Conservation (phyloP, 23 tunicate species). For the Aplidium turbinatum region DNA sequence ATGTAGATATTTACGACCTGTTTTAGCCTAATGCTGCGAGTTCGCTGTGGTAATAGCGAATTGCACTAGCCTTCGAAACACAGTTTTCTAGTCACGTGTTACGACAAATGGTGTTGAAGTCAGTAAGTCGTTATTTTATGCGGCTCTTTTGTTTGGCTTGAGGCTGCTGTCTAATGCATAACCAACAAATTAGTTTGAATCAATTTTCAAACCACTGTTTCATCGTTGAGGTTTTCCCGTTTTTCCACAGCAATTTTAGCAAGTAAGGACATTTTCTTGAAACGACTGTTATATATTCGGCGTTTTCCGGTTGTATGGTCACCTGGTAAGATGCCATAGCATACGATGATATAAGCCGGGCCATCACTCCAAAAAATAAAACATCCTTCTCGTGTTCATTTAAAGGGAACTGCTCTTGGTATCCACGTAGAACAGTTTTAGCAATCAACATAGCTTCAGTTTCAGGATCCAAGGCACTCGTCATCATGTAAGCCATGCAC, state of each 20-base stretch:
- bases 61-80: too few species aligned
- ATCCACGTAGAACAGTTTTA: constrained; percentile 16
- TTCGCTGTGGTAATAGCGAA: too few species aligned
- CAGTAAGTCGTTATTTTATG: too few species aligned
- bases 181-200: too few species aligned
- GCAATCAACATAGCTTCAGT: constrained; percentile 15
- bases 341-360: constrained; percentile 36
- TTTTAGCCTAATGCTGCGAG: too few species aligned
- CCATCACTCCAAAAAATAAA: constrained; percentile 35
- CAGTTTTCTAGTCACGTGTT: too few species aligned
- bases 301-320: constrained; percentile 3
- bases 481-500: constrained; percentile 60
- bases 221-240: not conserved
- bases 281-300: not conserved
- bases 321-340: constrained; percentile 1
- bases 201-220: constrained; percentile 11
- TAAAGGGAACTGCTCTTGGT: constrained; percentile 9
- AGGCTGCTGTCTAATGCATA: too few species aligned
- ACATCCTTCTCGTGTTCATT: constrained; percentile 18
- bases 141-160: too few species aligned
- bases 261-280: constrained; percentile 9
- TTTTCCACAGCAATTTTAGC: not conserved
- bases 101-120: too few species aligned
- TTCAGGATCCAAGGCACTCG: not conserved
- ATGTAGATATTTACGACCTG: too few species aligned